Conservation (phyloP, 2,797 vertebrate species). For the Diplodus puntazzo region DNA sequence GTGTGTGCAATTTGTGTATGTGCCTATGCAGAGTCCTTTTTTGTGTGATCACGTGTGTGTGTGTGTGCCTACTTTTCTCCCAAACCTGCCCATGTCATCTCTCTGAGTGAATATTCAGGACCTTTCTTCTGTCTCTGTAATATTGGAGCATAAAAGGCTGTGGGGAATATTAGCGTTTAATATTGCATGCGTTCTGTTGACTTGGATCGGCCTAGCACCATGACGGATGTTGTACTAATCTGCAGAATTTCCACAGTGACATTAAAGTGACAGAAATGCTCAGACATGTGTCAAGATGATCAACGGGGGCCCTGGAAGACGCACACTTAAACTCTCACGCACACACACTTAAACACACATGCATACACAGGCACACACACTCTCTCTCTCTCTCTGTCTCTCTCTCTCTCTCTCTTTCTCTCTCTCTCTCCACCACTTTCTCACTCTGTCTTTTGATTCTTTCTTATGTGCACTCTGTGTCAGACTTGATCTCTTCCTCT, state of each 20-base stretch:
- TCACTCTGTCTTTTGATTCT: conserved; percentile 77
- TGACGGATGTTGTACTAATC: conserved; percentile 85
- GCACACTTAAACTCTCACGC: conserved; percentile 75
- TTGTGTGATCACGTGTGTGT: conserved; percentile 15
- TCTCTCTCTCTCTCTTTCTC: conserved; percentile 26
- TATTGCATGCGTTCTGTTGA: conserved; percentile 87
- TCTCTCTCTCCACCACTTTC: conserved; percentile 33
- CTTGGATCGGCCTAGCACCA: conserved; percentile 78
- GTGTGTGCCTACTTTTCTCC: conserved; percentile 49
- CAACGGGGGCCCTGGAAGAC: conserved; percentile 77
- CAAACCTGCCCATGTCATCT: conserved; percentile 72
- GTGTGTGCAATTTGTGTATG: conserved; percentile 8
- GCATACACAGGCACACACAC: conserved; percentile 33
- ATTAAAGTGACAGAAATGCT: conserved; percentile 87
- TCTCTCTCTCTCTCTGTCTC: conserved; percentile 41
- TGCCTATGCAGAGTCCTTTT: conserved; percentile 31
- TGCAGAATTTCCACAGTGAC: conserved; percentile 86
- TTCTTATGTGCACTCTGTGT: conserved; percentile 80
- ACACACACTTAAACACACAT: conserved; percentile 36
- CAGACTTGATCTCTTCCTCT: conserved; percentile 76
- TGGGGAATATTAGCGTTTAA: conserved; percentile 85
- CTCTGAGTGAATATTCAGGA: conserved; percentile 81
- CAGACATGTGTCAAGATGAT: conserved; percentile 88
- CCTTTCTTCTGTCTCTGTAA: conserved; percentile 84
- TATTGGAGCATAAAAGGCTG: conserved; percentile 83